A percentile compares a stretch with the other conserved stretches of the same genome.
Evolutionary conservation across 2,888 invertebrate species (phyloP).

Genomic region (Plemyria rubiginata): DNA sequence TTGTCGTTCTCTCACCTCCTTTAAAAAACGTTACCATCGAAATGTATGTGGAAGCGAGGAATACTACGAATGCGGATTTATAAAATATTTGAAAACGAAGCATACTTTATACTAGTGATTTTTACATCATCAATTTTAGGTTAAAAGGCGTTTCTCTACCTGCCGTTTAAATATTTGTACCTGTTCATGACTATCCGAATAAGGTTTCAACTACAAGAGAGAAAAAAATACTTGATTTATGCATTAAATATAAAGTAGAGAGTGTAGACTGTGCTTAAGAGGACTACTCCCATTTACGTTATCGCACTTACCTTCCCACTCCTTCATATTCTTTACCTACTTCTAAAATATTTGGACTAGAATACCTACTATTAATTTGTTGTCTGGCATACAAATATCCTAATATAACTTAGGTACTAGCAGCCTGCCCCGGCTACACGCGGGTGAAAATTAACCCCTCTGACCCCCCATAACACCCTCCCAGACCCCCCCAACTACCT

Average conservation of each 20-base stretch:
- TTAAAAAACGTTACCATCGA: slow-evolving; percentile 21
- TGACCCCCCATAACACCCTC: too few species aligned
- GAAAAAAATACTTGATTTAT: slow-evolving; percentile 59
- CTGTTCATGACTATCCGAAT: slow-evolving; percentile 84
- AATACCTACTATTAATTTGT: not conserved
- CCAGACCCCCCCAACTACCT: too few species aligned
- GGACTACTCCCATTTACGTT: slow-evolving; percentile 7
- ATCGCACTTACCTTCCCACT: slow-evolving; percentile 34
- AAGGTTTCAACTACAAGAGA: slow-evolving; percentile 82
- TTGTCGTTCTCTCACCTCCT: slow-evolving; percentile 28
- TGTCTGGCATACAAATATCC: slow-evolving; percentile 2
- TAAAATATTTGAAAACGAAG: slow-evolving; percentile 47
- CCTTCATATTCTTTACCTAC: slow-evolving; percentile 26
- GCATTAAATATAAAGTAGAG: slow-evolving; percentile 37
- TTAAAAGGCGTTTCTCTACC: slow-evolving; percentile 69
- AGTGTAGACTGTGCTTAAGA: slow-evolving; percentile 4
- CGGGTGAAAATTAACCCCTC: too few species aligned
- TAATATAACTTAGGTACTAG: too few species aligned
- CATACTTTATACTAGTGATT: slow-evolving; percentile 52
- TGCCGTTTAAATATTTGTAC: slow-evolving; percentile 68
- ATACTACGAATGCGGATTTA: slow-evolving; percentile 42
- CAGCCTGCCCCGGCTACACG: too few species aligned
- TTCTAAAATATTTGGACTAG: not conserved
- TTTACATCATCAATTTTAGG: slow-evolving; percentile 57
- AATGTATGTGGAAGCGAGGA: slow-evolving; percentile 55